A percentile compares a stretch with the other conserved stretches of the same genome.
phyloP scores from a whole-genome alignment of 2,888 invertebrate genomes.

The Tipula unca region DNA sequence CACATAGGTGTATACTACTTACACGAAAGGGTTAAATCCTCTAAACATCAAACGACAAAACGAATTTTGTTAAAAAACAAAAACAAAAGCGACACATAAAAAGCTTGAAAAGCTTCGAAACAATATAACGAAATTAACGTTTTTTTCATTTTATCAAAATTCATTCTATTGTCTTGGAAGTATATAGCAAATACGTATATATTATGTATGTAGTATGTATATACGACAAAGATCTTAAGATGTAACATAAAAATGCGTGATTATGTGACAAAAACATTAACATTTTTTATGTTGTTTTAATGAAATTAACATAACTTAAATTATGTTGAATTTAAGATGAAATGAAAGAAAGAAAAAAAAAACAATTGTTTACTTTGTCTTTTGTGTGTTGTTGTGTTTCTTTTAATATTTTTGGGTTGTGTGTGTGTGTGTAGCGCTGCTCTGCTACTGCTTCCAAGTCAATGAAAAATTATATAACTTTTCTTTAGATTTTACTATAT shows the following conservation, averaged over 20 bases:
- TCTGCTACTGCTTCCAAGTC: not conserved
- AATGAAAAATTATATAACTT: not conserved
- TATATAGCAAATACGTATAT: not conserved
- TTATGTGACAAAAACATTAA: conserved; percentile 14
- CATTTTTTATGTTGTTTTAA: conserved; percentile 3
- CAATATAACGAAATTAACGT: not conserved
- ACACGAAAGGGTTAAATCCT: not conserved
- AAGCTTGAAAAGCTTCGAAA: not conserved
- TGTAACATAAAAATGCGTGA: conserved; percentile 8
- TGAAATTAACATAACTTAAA: conserved; percentile 14
- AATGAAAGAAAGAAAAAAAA: not conserved
- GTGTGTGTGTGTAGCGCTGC: not conserved
- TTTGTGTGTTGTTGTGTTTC: not conserved
- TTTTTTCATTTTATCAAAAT: not conserved
- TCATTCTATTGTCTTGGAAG: not conserved
- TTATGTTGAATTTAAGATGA: conserved; percentile 2
- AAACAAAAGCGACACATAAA: not conserved
- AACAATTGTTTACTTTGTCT: not conserved
- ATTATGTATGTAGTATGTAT: not conserved
- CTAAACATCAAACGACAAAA: not conserved
- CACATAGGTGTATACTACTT: not conserved
- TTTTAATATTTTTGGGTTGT: not conserved
- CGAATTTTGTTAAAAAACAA: not conserved
- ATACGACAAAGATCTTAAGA: not conserved
- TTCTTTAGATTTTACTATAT: not conserved